Conservation (phyloP, 2,113 vertebrate species). For the Eupsittula cactorum region DNA sequence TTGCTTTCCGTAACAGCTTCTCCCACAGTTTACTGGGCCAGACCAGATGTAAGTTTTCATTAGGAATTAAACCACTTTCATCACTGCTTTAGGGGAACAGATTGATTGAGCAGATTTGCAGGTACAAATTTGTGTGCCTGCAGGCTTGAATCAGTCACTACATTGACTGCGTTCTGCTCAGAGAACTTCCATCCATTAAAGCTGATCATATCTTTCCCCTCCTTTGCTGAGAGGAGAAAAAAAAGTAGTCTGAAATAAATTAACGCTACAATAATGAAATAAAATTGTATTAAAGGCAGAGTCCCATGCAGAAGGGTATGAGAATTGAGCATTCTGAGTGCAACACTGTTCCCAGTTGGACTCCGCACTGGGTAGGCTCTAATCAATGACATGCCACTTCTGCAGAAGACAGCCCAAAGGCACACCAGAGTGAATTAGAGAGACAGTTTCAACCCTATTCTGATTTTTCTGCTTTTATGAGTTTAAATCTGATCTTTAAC, state of each 20-base stretch:
- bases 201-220: not conserved
- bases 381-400: not conserved
- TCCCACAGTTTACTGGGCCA: not conserved
- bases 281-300: not conserved
- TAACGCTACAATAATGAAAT: not conserved
- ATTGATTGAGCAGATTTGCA: not conserved
- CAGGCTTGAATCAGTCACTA: not conserved
- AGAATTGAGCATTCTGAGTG: not conserved
- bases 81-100: not conserved
- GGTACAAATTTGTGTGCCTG: not conserved
- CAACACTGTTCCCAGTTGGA: not conserved
- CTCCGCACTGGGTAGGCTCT: not conserved
- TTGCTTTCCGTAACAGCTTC: not conserved
- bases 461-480: conserved; percentile 3
- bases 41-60: not conserved
- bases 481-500: conserved; percentile 1
- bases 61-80: not conserved
- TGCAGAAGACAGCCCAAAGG: conserved; percentile 28
- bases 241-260: not conserved
- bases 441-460: not conserved
- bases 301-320: not conserved
- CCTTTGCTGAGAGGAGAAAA: not conserved
- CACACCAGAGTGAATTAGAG: not conserved
- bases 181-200: not conserved
- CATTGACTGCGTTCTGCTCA: not conserved